Percentiles rank a stretch among this genome's conserved stretches.
Conservation (phyloP, 64 coral and sea anemone species). For the Orbicella faveolata region DNA sequence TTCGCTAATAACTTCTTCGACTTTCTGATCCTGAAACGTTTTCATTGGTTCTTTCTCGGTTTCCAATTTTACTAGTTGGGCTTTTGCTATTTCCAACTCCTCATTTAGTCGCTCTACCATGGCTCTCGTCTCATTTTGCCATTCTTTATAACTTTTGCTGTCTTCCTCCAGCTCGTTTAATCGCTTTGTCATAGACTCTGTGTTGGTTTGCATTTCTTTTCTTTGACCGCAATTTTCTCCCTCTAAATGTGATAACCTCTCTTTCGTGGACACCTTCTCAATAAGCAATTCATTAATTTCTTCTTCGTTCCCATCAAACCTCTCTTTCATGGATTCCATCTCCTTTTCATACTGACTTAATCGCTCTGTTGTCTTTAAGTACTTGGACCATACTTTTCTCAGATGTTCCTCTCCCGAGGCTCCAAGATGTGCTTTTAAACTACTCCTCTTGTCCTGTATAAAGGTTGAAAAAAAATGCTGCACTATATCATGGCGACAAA, state of each 20-base stretch:
- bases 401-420: constrained; percentile 28
- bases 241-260: neutral
- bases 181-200: no score
- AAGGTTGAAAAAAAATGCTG: neutral
- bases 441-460: constrained; percentile 30
- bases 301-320: no score
- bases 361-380: neutral
- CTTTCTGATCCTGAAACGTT: neutral
- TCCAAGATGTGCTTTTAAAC: constrained; percentile 9
- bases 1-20: no score
- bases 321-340: no score
- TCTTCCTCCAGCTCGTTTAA: no score
- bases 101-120: no score
- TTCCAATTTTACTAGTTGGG: neutral
- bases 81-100: no score
- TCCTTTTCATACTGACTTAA: neutral
- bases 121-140: neutral
- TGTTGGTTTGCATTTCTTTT: neutral
- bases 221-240: neutral
- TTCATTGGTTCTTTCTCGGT: neutral
- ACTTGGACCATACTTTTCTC: neutral
- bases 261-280: no score
- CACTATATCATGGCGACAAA: neutral
- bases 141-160: no score
- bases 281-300: no score